Evolutionary conservation across 2,113 vertebrate genomes (phyloP).

Genomic region (Periophthalmodon schlosseri): DNA sequence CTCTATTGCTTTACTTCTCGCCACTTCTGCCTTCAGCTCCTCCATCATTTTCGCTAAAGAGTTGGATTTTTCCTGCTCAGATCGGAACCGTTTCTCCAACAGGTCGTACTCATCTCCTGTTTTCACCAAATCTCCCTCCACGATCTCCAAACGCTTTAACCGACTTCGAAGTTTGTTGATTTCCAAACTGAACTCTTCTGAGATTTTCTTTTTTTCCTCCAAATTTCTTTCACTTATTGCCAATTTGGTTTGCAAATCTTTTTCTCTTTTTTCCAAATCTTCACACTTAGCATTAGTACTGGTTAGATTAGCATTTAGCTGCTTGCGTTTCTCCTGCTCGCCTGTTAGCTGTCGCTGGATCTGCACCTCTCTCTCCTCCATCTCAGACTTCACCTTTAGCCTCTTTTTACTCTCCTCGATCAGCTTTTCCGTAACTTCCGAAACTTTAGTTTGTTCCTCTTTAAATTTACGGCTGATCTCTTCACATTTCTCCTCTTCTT

Average conservation of each 20-base stretch:
- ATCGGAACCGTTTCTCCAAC: slow-evolving; percentile 90
- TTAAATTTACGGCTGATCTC: slow-evolving; percentile 85
- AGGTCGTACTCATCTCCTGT: slow-evolving; percentile 95
- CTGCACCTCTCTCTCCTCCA: slow-evolving; percentile 87
- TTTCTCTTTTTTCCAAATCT: slow-evolving; percentile 81
- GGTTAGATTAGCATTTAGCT: slow-evolving; percentile 80
- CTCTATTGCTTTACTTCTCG: slow-evolving; percentile 90
- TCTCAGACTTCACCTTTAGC: slow-evolving; percentile 91
- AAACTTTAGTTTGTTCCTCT: slow-evolving; percentile 90
- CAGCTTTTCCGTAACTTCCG: slow-evolving; percentile 93
- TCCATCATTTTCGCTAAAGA: slow-evolving; percentile 87
- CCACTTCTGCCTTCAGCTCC: slow-evolving; percentile 89
- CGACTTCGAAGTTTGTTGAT: slow-evolving; percentile 89
- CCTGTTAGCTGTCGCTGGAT: slow-evolving; percentile 79
- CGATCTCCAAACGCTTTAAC: slow-evolving; percentile 90
- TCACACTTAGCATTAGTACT: slow-evolving; percentile 84
- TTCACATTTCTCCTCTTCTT: slow-evolving; percentile 87
- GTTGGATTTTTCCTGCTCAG: slow-evolving; percentile 92
- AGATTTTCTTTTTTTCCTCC: slow-evolving; percentile 86
- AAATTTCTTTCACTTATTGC: slow-evolving; percentile 50
- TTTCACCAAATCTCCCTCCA: slow-evolving; percentile 95
- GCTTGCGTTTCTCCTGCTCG: slow-evolving; percentile 84
- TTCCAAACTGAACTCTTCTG: slow-evolving; percentile 88
- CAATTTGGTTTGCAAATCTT: slow-evolving; percentile 76
- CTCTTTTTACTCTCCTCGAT: slow-evolving; percentile 97